Evolutionary conservation across 2,888 invertebrate species (phyloP), one percentile per base, ranked within the genome.

Genomic region (Calephelis perditalis): DNA sequence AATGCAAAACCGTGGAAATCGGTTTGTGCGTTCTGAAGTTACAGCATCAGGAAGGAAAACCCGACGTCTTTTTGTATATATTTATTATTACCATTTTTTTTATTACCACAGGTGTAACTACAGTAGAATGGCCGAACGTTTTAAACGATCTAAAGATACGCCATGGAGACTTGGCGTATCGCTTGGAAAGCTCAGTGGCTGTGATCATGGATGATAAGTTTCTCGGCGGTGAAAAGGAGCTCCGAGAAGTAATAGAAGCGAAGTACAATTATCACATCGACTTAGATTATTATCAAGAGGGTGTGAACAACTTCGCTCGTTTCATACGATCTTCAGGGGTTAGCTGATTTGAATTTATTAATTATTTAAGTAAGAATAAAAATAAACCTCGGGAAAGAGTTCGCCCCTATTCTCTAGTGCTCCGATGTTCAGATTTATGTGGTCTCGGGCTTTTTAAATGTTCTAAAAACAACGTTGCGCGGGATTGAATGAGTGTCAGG

Each of bases 221-320:
- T 64, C 72, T 93, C 43, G 93, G 93, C 0, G 92, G 91, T 54
- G 89, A 91, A 58, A 72, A 79, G 0, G 92, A 91, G 61, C 74
- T 94, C 35, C 76, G 82, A 54, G 73, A 81, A 12, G 76, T 87
- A 46, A 72, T 93, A 10, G 77, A 86, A 62, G 69, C 82, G 8
- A 87, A 80, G 72, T 93, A 90, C 67, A 73, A 74, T 56, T 88
- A 92, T 63, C 71, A 84, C 62, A 63, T 92, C 46, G 74, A 71
- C 36, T 68, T 84, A 61, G 81, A 92, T 75, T 92, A 92, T 76
- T 75, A 83, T 54, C 75, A 78, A 47, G 79, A 91, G 60, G 83
- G 86, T 11, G 70, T 82, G 8, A 70, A 81, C 11, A 82, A 86
- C 61, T 88, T 92, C 65, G 76, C 82, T 5, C 73, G 77, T 54